A percentile compares a stretch with the other conserved stretches of the same genome.
Conservation (phyloP, 2,888 invertebrate species). For the Lithophane ornitopus region DNA sequence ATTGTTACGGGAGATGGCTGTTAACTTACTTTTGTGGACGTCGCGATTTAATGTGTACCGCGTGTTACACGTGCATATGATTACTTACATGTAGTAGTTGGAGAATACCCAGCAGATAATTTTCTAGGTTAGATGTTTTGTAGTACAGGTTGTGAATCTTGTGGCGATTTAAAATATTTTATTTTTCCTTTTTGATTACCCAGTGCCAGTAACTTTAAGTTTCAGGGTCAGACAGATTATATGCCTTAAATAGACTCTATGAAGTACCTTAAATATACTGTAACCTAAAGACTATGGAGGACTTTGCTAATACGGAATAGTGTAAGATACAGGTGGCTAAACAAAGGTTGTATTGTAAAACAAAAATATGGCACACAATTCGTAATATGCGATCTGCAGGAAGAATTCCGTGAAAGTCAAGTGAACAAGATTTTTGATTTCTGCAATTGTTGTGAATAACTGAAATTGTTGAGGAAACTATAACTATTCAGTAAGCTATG, state of each 20-base stretch:
- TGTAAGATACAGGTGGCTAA: neutral
- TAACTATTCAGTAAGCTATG: neutral
- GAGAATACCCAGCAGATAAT: neutral
- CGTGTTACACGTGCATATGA: slow-evolving; percentile 10
- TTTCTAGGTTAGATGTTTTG: neutral
- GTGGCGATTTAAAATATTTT: neutral
- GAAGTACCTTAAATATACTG: neutral
- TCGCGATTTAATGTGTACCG: slow-evolving; percentile 67
- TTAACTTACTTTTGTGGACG: slow-evolving; percentile 72
- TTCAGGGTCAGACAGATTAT: neutral
- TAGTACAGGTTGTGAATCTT: neutral
- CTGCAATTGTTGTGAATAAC: neutral
- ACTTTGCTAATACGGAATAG: neutral
- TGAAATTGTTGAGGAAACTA: neutral
- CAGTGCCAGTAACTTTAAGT: neutral
- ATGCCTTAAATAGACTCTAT: neutral
- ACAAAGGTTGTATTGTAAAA: neutral
- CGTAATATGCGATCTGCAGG: neutral
- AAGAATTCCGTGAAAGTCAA: neutral
- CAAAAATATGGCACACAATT: neutral
- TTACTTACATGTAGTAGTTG: slow-evolving; percentile 16
- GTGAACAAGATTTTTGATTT: neutral
- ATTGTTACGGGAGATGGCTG: slow-evolving; percentile 73
- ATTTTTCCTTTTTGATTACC: neutral
- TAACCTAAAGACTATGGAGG: neutral